Percentiles rank a stretch among this genome's conserved stretches.
These are phyloP conservation scores for Nothobranchius furzeri DNA, from an alignment of 2,113 vertebrate species.

Conservation along the genomic window DNA sequence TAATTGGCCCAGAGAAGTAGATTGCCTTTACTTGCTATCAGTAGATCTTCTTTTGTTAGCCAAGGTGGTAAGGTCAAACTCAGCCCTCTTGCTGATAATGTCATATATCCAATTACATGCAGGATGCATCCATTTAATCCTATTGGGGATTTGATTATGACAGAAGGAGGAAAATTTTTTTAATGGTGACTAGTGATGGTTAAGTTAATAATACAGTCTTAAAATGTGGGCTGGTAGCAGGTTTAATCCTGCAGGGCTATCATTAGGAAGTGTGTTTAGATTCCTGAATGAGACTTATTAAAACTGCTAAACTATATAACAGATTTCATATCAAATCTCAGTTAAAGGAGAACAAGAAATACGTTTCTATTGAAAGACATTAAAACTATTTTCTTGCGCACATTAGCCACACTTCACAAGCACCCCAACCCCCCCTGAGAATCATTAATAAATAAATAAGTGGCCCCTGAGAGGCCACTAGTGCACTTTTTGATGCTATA, in stretches of 20 bases:
- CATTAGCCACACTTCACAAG: not conserved
- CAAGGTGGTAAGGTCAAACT: slow-evolving; percentile 34
- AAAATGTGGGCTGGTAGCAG: slow-evolving; percentile 2
- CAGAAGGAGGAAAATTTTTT: slow-evolving; percentile 29
- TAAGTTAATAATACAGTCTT: slow-evolving; percentile 9
- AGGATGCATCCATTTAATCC: slow-evolving; percentile 43
- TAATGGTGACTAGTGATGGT: slow-evolving; percentile 6
- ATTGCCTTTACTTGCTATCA: slow-evolving; percentile 35
- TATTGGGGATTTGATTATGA: slow-evolving; percentile 38
- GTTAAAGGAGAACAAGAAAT: not conserved
- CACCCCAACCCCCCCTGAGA: not conserved
- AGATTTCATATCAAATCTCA: not conserved
- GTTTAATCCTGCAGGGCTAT: not conserved
- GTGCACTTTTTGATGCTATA: slow-evolving; percentile 14
- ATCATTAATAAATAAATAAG: slow-evolving; percentile 35
- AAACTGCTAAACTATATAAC: too few relatives aligned
- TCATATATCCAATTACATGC: slow-evolving; percentile 49
- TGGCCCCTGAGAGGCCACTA: slow-evolving; percentile 16
- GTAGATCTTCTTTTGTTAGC: slow-evolving; percentile 35
- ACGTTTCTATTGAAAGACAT: not conserved
- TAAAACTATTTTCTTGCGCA: not conserved
- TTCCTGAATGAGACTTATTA: not conserved
- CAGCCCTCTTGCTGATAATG: slow-evolving; percentile 48
- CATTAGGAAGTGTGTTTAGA: not conserved
- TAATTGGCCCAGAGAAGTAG: slow-evolving; percentile 33